These are phyloP conservation scores for Caenorhabditis doughertyi DNA, from an alignment of 2,888 invertebrate genomes.

Conservation along the genomic window DNA sequence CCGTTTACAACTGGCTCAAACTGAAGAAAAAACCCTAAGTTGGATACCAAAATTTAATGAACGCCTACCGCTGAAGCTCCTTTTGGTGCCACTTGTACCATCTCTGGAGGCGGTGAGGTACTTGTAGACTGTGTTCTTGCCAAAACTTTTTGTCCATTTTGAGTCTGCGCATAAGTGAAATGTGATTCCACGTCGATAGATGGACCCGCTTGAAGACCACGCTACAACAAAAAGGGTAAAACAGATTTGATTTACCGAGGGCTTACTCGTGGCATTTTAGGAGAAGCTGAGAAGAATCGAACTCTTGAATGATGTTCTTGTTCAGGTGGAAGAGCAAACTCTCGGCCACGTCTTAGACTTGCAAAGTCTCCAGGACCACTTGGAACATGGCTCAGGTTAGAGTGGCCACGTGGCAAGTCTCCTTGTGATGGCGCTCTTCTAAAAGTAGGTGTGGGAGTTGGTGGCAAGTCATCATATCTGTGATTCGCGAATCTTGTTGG, in stretches of 20 bases:
- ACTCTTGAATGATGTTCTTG: constrained; percentile 46
- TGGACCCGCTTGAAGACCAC: constrained; percentile 61
- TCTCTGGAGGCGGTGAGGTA: constrained; percentile 60
- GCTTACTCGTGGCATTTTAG: constrained; percentile 67
- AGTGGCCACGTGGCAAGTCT: constrained; percentile 34
- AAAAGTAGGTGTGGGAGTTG: constrained; percentile 62
- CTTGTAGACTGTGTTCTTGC: constrained; percentile 65
- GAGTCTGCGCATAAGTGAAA: constrained; percentile 69
- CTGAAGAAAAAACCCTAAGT: constrained; percentile 14
- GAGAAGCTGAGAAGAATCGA: constrained; percentile 70
- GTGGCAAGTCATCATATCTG: constrained; percentile 54
- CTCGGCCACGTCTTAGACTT: constrained; percentile 71
- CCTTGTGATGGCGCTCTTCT: constrained; percentile 56
- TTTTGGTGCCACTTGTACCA: too few species aligned
- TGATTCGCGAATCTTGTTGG: constrained; percentile 23
- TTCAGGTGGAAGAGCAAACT: constrained; percentile 60
- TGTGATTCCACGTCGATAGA: constrained; percentile 61
- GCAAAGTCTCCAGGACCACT: constrained; percentile 58
- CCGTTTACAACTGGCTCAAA: constrained; percentile 51
- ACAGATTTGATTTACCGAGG: neutral
- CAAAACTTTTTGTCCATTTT: constrained; percentile 67
- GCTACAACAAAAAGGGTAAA: constrained; percentile 15
- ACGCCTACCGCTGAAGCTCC: neutral
- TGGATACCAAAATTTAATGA: neutral
- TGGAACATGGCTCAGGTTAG: constrained; percentile 10